phyloP scores from a whole-genome alignment of 2,113 vertebrate genomes.

The Orthochromis indermauri region DNA sequence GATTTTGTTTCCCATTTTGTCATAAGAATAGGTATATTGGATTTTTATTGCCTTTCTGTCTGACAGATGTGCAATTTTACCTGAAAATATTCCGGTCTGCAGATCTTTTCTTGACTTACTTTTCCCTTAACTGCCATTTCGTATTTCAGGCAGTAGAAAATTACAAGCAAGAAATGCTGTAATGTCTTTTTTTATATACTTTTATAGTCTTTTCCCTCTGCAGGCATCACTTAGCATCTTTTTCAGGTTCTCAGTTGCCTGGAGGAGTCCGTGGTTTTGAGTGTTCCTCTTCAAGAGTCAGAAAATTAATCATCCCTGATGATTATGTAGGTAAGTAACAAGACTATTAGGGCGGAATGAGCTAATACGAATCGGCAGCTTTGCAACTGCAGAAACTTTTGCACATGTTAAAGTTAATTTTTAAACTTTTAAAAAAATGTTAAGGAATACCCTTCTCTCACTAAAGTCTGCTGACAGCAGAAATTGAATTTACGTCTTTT shows the following conservation, averaged over 20 bases:
- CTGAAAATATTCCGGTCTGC: not conserved
- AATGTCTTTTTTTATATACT: not conserved
- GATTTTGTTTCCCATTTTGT: not conserved
- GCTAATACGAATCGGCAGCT: not conserved
- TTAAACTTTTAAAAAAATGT: rapidly evolving
- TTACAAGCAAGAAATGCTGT: not conserved
- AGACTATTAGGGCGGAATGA: not conserved
- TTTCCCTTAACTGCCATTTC: not conserved
- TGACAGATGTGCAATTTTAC: not conserved
- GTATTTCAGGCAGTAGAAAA: not conserved
- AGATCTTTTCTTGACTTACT: not conserved
- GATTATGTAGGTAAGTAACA: not conserved
- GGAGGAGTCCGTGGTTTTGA: not conserved
- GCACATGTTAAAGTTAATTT: not conserved
- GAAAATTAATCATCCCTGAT: not conserved
- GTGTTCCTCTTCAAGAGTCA: not conserved
- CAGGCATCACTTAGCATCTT: not conserved
- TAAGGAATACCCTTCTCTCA: not conserved
- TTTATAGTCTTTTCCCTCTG: not conserved
- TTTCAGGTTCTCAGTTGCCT: not conserved
- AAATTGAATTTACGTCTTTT: rapidly evolving
- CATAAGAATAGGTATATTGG: not conserved
- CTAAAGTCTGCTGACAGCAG: not conserved
- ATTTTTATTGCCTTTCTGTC: not conserved
- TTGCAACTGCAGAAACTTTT: not conserved